Base-by-base conservation (phyloP, 92 coral and sea anemone genomes). In the Porites divaricata region DNA sequence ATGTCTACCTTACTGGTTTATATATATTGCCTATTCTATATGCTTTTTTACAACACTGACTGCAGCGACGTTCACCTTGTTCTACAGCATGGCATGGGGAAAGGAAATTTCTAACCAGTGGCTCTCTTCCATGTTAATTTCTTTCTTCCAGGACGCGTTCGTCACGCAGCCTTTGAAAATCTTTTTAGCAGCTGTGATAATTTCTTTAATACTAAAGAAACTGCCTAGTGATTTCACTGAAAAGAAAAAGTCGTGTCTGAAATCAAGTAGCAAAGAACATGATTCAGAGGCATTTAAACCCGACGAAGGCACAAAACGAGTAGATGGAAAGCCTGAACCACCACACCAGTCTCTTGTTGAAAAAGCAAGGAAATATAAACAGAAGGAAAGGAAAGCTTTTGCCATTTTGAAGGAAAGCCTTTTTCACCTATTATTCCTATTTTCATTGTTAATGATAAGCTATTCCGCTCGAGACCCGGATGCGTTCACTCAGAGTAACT, bases 21-120 rank as follows among this genome's bases (percentile, higher is more conserved):
- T 53, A 20, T 92, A 92, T 75, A 63, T 94, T 48, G 91, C 90
- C 1, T 94, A 87, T 79, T 66, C 85, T 0, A 69, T 92, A 23
- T 89, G 92, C 48, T 79, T 89, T 63, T 54, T 89, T 7, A 85
- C 83, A 65, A 70, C 90, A 2, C 20, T 86, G 48, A 65, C 84
- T 9, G 88, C 93, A 14, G 83, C 91, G 12, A 26, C 81, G 19
- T 87, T 94, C 57, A 90, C 93, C 10, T 81, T 92, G 79, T 92
- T 94, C 67, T 94, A 93, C 72, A 91, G 97, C 69, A 93, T 93
- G 86, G 63, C 49, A 59, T 93, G 96, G 96, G 96, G 96, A 41
- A 79, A 77, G 57, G 91, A 91, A 9, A 88, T 59, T 5, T 81
- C 94, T 0, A 87, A 93, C 74, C 63, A 91, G 70, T 93, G 96